phyloP scores from a whole-genome alignment of 2,797 vertebrate genomes.

The Sebastes itinus region DNA sequence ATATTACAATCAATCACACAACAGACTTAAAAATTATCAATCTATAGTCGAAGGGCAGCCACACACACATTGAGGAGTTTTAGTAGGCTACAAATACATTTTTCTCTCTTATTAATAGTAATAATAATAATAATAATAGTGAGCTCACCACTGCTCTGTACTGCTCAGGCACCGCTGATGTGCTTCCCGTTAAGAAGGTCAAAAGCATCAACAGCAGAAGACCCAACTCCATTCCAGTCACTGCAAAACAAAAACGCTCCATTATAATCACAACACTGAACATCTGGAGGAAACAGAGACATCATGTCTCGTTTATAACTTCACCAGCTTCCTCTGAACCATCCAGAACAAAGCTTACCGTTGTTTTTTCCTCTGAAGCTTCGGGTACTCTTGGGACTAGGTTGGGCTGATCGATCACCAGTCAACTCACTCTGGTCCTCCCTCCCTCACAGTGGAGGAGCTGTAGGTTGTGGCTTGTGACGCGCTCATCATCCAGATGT shows the following conservation, averaged over 20 bases:
- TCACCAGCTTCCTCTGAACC: too few relatives aligned
- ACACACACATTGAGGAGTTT: background rate
- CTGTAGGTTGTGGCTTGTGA: background rate
- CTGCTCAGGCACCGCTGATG: background rate
- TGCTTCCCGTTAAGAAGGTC: slow-evolving; percentile 1
- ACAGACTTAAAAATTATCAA: background rate
- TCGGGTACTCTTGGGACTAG: background rate
- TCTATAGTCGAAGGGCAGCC: background rate
- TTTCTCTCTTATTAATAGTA: background rate
- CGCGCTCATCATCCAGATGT: background rate
- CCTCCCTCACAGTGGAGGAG: background rate
- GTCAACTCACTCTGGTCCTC: background rate
- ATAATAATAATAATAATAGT: background rate
- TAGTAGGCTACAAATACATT: background rate
- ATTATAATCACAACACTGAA: background rate
- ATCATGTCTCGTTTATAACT: background rate
- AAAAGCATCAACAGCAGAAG: background rate
- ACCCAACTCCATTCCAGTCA: background rate
- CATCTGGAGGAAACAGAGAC: background rate
- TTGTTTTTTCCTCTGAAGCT: background rate
- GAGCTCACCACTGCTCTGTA: background rate
- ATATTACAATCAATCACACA: background rate
- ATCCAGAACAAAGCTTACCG: background rate
- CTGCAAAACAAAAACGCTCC: background rate
- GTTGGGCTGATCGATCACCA: background rate